Evolutionary conservation across 2,888 invertebrate genomes (phyloP).

Genomic region (Epiblema foenella): DNA sequence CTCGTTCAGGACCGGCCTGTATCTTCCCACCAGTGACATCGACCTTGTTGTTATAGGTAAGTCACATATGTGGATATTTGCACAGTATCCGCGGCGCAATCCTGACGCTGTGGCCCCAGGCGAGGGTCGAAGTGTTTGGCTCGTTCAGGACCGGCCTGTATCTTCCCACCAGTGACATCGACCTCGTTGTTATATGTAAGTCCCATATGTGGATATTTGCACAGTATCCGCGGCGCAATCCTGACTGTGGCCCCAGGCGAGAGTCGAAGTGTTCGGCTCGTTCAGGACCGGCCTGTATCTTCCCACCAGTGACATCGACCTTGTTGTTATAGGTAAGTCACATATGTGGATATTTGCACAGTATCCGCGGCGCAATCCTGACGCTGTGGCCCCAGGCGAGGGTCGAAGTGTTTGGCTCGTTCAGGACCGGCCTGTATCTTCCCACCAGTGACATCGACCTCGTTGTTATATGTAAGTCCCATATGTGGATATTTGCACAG

Average conservation of each 20-base stretch:
- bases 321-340: constrained; percentile 85
- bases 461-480: constrained; percentile 85
- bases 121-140: constrained; percentile 98
- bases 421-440: constrained; percentile 93
- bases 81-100: constrained; percentile 95
- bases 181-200: constrained; percentile 11
- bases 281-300: constrained; percentile 98
- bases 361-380: constrained; percentile 87
- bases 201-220: constrained; percentile 74
- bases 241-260: constrained; percentile 96
- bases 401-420: no score
- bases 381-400: constrained; percentile 48
- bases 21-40: constrained; percentile 87
- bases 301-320: constrained; percentile 94
- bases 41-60: constrained; percentile 12
- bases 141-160: constrained; percentile 99
- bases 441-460: constrained; percentile 94
- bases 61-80: constrained; percentile 70
- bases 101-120: constrained; percentile 95
- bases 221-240: constrained; percentile 94
- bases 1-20: constrained; percentile 98
- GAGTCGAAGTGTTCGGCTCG: constrained; percentile 99
- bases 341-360: not conserved
- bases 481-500: not conserved
- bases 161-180: constrained; percentile 85